phyloP scores from a whole-genome alignment of 2,888 invertebrate genomes.

The Ariolimax columbianus region DNA sequence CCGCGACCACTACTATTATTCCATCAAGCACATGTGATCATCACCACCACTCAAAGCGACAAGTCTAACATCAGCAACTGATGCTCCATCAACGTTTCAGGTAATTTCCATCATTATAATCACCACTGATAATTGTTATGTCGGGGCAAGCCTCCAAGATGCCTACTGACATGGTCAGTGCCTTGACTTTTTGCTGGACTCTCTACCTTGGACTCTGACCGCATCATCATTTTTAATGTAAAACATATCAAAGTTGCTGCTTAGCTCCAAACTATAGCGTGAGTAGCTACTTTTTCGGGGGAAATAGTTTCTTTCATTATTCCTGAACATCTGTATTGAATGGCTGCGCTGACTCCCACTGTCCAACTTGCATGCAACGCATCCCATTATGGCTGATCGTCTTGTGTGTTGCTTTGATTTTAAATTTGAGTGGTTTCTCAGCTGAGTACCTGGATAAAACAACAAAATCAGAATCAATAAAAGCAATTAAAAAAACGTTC shows the following conservation, averaged over 20 bases:
- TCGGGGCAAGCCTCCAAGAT: neutral
- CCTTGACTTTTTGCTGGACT: neutral
- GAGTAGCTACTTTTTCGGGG: neutral
- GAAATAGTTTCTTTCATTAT: neutral
- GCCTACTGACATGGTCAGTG: neutral
- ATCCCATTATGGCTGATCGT: neutral
- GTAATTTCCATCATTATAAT: too few relatives aligned
- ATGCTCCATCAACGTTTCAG: too few relatives aligned
- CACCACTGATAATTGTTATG: too few relatives aligned
- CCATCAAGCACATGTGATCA: too few relatives aligned
- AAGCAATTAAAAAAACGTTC: too few relatives aligned
- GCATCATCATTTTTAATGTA: neutral
- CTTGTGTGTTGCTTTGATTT: too few relatives aligned
- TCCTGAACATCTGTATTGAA: neutral
- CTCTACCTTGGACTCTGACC: neutral
- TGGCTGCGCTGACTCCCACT: neutral
- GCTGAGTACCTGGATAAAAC: too few relatives aligned
- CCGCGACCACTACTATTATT: too few relatives aligned
- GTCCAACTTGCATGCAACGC: neutral
- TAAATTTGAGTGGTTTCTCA: neutral
- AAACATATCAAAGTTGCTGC: neutral
- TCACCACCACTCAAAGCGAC: too few relatives aligned
- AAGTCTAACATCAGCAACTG: too few relatives aligned
- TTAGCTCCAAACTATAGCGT: neutral
- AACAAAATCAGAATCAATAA: too few relatives aligned